Evolutionary conservation across 1,140 invertebrate genomes (phyloP), one percentile per base, ranked within the genome.

Genomic region (Drosophila micromelanica): DNA sequence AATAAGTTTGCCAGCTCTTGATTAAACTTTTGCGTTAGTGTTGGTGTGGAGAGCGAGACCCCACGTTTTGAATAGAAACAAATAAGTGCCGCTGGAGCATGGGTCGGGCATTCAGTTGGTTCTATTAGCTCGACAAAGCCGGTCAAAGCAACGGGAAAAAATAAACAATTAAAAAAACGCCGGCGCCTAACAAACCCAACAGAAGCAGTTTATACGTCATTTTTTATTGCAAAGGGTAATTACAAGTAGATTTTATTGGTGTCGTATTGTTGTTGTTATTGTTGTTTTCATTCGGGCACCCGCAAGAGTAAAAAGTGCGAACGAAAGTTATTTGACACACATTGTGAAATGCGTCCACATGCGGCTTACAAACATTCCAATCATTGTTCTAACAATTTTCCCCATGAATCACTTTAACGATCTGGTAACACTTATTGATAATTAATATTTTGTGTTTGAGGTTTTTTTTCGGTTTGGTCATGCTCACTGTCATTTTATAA

Each of bases 201-300:
- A 60, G 59, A 37, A 73, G 54, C 49, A 37, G 43, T 79, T 49
- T 43, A 65, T 64, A 52, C 60, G 49, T 56, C 49, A 42, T 17
- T 59, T 72, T 54, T 52, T 49, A 12, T 59, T 64, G 56, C 46
- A 43, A 65, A 85, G 80, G 80, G 80, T 85, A 85, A 85, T 87
- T 85, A 85, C 87, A 85, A 85, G 80, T 85, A 82, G 65, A 61
- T 81, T 78, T 85, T 73, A 70, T 63, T 63, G 30, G 32, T 54
- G 15, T 46, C 30, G 32, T 52, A 55, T 69, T 69, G 64, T 63
- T 49, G 65, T 27, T 40, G 30, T 49, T 54, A 43, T 52, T 43
- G 37, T 57, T 69, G 37, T 63, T 52, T 20, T 73, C 56, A 37
- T 55, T 42, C 46, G 56, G 32, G n/a, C 15, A 27, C 15, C 55